phyloP scores from a whole-genome alignment of 2,113 vertebrate species.

The Ammodytes marinus region DNA sequence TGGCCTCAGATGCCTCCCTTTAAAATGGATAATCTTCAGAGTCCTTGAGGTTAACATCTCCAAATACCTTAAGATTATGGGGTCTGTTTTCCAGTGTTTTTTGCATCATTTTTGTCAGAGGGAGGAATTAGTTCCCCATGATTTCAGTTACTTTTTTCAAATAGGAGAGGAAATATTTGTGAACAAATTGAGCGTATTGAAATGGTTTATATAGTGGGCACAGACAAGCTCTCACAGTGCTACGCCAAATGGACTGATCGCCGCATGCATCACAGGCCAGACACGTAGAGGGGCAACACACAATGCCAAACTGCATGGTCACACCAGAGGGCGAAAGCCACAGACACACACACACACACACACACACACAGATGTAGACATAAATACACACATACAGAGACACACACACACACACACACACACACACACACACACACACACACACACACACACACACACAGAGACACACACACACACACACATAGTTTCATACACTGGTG shows the following conservation, averaged over 20 bases:
- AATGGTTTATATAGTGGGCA: slow-evolving; percentile 6
- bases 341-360: slow-evolving; percentile 30
- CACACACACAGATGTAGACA: slow-evolving; percentile 26
- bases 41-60: neutral
- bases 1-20: neutral
- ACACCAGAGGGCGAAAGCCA: slow-evolving; percentile 64
- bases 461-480: slow-evolving; percentile 44
- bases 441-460: slow-evolving; percentile 61
- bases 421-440: slow-evolving; percentile 56
- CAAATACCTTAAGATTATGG: neutral
- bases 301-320: slow-evolving; percentile 49
- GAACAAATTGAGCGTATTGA: slow-evolving; percentile 1
- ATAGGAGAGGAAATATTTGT: neutral
- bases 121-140: neutral
- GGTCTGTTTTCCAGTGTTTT: neutral
- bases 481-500: slow-evolving; percentile 17
- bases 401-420: slow-evolving; percentile 59
- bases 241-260: slow-evolving; percentile 41
- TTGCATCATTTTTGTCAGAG: slow-evolving; percentile 1
- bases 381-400: slow-evolving; percentile 45
- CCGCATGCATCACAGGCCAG: slow-evolving; percentile 38
- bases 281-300: slow-evolving; percentile 25
- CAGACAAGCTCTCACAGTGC: neutral
- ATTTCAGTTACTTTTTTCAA: slow-evolving; percentile 6
- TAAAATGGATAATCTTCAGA: neutral